These are phyloP conservation scores for Ciconia maguari DNA, from an alignment of 2,113 vertebrate species.

Conservation along the genomic window DNA sequence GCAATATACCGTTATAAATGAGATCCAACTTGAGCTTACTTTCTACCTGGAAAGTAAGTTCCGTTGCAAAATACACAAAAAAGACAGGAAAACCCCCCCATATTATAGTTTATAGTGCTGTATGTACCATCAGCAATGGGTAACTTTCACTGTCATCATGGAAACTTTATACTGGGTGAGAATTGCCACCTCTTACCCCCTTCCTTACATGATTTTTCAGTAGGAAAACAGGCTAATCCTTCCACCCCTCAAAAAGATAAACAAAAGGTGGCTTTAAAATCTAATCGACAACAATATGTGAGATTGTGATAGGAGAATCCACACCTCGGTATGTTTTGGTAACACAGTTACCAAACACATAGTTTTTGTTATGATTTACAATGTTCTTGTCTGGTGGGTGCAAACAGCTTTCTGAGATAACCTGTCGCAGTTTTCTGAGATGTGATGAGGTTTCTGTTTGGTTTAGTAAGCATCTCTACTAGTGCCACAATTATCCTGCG, in stretches of 20 bases:
- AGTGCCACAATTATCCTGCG: fast-evolving
- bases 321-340: not conserved
- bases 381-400: not conserved
- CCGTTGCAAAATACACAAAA: not conserved
- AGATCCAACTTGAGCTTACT: no score
- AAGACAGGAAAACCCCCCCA: not conserved
- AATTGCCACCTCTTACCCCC: not conserved
- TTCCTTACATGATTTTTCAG: not conserved
- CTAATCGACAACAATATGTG: fast-evolving
- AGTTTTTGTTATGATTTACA: not conserved
- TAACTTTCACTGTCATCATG: not conserved
- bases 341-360: not conserved
- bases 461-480: not conserved
- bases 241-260: not conserved
- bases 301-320: not conserved
- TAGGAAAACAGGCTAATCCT: not conserved
- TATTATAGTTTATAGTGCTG: not conserved
- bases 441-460: not conserved
- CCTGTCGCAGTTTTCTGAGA: not conserved
- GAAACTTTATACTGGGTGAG: not conserved
- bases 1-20: no score
- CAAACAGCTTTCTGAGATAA: not conserved
- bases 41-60: not conserved
- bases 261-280: not conserved
- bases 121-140: not conserved